Base-by-base conservation (phyloP, 2,888 invertebrate genomes). In the Trissolcus japonicus region DNA sequence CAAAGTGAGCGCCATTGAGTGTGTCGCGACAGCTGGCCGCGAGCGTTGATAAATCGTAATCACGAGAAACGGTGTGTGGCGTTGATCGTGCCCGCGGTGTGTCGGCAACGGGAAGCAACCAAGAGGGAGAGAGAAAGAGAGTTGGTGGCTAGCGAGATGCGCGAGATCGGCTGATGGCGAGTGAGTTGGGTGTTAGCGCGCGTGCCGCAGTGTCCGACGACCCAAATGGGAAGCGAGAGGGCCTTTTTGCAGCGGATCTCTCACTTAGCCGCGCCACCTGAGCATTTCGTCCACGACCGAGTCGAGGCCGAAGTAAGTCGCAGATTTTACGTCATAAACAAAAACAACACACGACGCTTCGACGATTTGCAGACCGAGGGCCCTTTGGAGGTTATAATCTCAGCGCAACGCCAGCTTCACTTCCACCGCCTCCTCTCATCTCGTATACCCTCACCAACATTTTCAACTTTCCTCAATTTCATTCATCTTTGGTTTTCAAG, bases 191-290 rank as follows among this genome's bases (percentile, higher is more conserved):
- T 69, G 56, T 69, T 51, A 13, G 25, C 57, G 43, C 40, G 59
- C 56, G 69, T 19, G 48, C 40, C 55, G 53, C 40, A 56, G 69
- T 69, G 62, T 62, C 41, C 41, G 19, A 46, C 60, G 16, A 40
- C 61, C 62, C 69, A 69, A 69, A 69, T 69, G 62, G 61, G 69
- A 35, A 55, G 54, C 69, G 69, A 62, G 69, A 61, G 61, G 56
- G 41, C 62, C 50, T 61, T 56, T 69, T 62, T 14, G 61, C 62
- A 56, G 25, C 55, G 69, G 61, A 69, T 56, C 62, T 62, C 61
- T 69, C 56, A 56, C 69, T 61, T 53, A 35, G 13, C 60, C 48
- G 60, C 60, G 60, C 54, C 51, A 41, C 54, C 60, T 68, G 68
- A 68, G 53, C 59, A 46, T 53, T 25, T 53, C 17, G 53, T 46